Conservation (phyloP, 53 echinoderm and acorn worm species). For the Patiria pectinifera region DNA sequence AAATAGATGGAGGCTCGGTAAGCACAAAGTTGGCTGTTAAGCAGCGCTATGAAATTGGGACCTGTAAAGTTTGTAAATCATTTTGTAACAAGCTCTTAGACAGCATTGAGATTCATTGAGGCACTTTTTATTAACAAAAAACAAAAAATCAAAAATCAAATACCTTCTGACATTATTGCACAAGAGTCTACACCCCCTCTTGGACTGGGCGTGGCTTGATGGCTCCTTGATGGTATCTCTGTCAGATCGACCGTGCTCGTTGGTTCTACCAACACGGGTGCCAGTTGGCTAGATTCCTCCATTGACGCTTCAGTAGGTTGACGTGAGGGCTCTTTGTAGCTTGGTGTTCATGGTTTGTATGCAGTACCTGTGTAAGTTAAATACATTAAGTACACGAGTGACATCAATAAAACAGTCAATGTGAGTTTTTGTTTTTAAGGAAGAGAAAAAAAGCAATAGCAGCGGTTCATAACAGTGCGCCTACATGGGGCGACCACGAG, state of each 20-base stretch:
- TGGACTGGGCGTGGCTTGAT: constrained; percentile 6
- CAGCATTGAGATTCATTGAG: too few relatives aligned
- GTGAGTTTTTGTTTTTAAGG: too few relatives aligned
- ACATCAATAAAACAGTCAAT: background rate
- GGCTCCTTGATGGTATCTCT: background rate
- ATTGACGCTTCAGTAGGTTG: background rate
- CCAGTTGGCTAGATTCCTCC: constrained; percentile 10
- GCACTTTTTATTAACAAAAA: too few relatives aligned
- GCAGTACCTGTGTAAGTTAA: background rate
- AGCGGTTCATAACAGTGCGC: too few relatives aligned
- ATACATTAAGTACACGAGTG: background rate
- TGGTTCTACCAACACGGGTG: constrained; percentile 20
- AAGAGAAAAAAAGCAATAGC: too few relatives aligned
- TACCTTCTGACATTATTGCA: background rate
- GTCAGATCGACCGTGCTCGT: background rate
- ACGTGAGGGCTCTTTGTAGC: background rate
- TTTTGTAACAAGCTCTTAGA: too few relatives aligned
- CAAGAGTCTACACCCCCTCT: background rate
- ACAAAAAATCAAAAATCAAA: too few relatives aligned
- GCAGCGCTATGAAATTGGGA: too few relatives aligned
- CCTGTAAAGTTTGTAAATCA: too few relatives aligned
- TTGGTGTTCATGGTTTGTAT: background rate
- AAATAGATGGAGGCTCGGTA: too few relatives aligned
- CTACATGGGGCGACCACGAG: too few relatives aligned
- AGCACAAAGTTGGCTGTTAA: too few relatives aligned